Base-by-base conservation (phyloP, 1,140 invertebrate genomes). In the Microplitis mediator region DNA sequence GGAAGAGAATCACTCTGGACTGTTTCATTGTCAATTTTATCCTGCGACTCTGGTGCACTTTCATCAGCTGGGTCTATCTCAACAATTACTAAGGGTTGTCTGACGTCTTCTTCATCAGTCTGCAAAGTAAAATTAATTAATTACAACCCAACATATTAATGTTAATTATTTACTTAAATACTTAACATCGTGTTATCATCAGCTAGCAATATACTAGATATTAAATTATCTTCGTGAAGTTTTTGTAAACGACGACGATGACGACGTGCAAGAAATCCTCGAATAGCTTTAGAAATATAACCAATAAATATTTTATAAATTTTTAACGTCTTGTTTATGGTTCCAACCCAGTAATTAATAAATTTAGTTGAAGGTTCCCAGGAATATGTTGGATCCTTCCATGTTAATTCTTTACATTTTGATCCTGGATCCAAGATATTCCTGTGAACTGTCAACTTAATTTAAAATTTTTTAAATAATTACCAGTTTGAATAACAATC, bases 401-500 rank as follows among this genome's bases (percentile, higher is more conserved):
- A 23, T 23, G 23, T 23, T 23, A 2, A 23, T 23, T 1, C 23
- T 23, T 23, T 23, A 23, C 23, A 23, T 23, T 23, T 1, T 23
- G 23, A 23, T 23, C 2, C 23, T 23, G 0, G 23, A 23, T 23
- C 23, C 23, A 23, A 23, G 1, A 23, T 23, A 1, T 23, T 0
- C 23, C 23, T 23, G 23, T 23, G 23, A 23, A 23, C 23, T 23
- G 0, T 45, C 39, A 45, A 6, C 39, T 45, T 0, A 45, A 45
- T 11, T 8, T 45, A 45, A 45, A 45, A 45, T 2, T 9, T 9
- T 45, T 45, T 9, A 11, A 45, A 61, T 61, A 77, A 69, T 79
- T 54, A 84, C 83, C 78, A 39, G 81, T 79, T 80, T 85, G 83
- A 75, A 83, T 82, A 74, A 80, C 80, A 4, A 79, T 77, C 3